Evolutionary conservation across 2,797 vertebrate species (phyloP), one percentile per base, ranked within the genome.

Genomic region (Siniperca obscura): DNA sequence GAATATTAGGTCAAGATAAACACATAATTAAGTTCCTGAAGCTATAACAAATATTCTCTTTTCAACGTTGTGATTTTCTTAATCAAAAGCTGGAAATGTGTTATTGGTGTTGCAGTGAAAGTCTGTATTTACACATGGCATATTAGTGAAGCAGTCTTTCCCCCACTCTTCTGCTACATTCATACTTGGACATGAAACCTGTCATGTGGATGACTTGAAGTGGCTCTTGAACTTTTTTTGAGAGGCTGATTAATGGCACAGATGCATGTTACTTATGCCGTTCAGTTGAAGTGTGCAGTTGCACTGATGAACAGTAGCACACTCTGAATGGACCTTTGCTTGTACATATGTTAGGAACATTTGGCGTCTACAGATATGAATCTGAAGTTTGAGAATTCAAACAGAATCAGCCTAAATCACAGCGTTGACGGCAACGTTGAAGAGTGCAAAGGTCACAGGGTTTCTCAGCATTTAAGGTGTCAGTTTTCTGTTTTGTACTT

Each of bases 201-300:
- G 74, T 65, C 57, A 61, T 42, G 40, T 67, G 50, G 65, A 46
- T 66, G 22, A 62, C 27, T 68, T 71, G 21, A 80, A 38, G 79
- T 60, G 42, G 34, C 22, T 71, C 42, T 74, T 11, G 25, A 46
- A 0, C 52, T 48, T 25, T 50, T 25, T 44, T 78, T 48, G 10
- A 42, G 38, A 30, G 61, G 42, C 34, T 27, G 30, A 56, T 68
- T 70, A 68, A 16, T 7, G 12, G 4, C 42, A 48, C 44, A 60
- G 52, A 66, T 81, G 67, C 74, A 70, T 62, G n/a, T 48, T 57
- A 40, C 27, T 81, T 48, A 42, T 21, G 65, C 34, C 59, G 34
- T 22, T 70, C 79, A 71, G 42, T 7, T 80, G 13, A 75, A 65
- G 14, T 61, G 46, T 48, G 46, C 46, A 17, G 36, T 76, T 76